A percentile compares a stretch with the other conserved stretches of the same genome.
Conservation (phyloP, 53 echinoderm and acorn worm genomes). For the Mesocentrotus franciscanus region DNA sequence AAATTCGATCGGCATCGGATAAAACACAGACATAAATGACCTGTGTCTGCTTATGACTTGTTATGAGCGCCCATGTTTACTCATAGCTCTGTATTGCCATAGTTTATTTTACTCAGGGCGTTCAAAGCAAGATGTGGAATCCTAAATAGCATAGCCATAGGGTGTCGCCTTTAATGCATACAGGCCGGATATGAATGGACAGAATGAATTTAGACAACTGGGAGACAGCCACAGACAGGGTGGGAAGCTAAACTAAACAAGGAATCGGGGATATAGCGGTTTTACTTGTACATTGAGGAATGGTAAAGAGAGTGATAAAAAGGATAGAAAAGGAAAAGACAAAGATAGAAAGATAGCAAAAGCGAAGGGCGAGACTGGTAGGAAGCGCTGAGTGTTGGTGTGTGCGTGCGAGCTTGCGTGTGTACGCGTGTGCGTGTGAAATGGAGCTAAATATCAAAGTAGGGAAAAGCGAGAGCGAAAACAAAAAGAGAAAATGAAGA, state of each 20-base stretch:
- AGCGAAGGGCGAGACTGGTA: too few species aligned
- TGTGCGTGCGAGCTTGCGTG: too few species aligned
- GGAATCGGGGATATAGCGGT: not conserved
- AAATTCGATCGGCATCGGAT: too few species aligned
- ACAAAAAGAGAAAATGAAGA: not conserved
- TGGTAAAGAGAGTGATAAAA: too few species aligned
- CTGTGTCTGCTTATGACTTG: too few species aligned
- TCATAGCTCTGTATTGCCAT: not conserved
- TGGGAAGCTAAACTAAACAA: not conserved
- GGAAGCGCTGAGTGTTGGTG: too few species aligned
- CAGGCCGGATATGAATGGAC: conserved; percentile 24
- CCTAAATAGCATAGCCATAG: not conserved
- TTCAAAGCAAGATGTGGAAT: not conserved
- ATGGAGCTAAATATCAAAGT: too few species aligned
- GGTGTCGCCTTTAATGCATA: not conserved
- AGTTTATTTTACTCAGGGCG: not conserved
- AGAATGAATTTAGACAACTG: not conserved
- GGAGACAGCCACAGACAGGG: not conserved
- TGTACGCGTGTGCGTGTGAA: too few species aligned
- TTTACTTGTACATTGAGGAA: too few species aligned
- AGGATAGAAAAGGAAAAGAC: too few species aligned
- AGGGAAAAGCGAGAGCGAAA: too few species aligned
- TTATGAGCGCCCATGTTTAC: not conserved
- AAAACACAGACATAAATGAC: too few species aligned
- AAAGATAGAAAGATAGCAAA: not conserved